These are phyloP conservation scores for Hymenopus coronatus DNA, from an alignment of 2,888 invertebrate species.

Conservation along the genomic window DNA sequence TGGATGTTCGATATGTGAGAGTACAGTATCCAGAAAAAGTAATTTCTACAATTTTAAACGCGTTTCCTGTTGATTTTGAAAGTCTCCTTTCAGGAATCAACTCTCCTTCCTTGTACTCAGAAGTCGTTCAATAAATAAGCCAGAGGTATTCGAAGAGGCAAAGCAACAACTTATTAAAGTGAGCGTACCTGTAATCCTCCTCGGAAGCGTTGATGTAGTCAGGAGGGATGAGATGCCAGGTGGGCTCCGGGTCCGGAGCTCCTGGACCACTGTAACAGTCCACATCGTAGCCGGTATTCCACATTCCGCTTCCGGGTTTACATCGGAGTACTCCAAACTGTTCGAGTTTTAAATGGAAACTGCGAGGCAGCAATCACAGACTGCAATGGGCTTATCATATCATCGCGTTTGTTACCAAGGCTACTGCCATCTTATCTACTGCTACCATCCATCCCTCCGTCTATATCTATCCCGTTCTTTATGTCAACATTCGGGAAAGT, in stretches of 20 bases:
- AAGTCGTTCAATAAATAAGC: too few species aligned
- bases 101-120: too few species aligned
- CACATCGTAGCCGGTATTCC: slow-evolving; percentile 54
- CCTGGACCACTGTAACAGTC: slow-evolving; percentile 40
- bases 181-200: slow-evolving; percentile 64
- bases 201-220: slow-evolving; percentile 63
- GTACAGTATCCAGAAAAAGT: too few species aligned
- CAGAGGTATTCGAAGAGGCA: too few species aligned
- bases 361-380: slow-evolving; percentile 1
- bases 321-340: too few species aligned
- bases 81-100: too few species aligned
- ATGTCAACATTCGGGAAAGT: too few species aligned
- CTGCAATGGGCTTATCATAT: not conserved
- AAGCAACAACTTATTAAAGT: not conserved
- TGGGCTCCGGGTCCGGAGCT: slow-evolving; percentile 25
- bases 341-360: not conserved
- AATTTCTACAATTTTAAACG: too few species aligned
- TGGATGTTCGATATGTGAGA: too few species aligned
- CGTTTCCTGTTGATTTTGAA: too few species aligned
- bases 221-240: slow-evolving; percentile 67
- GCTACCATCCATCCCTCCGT: too few species aligned
- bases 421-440: not conserved
- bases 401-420: slow-evolving; percentile 5
- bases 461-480: too few species aligned
- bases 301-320: not conserved